Percentiles rank a stretch among this genome's conserved stretches.
phyloP scores from a whole-genome alignment of 1,140 invertebrate genomes.

The Drosophila busckii region DNA sequence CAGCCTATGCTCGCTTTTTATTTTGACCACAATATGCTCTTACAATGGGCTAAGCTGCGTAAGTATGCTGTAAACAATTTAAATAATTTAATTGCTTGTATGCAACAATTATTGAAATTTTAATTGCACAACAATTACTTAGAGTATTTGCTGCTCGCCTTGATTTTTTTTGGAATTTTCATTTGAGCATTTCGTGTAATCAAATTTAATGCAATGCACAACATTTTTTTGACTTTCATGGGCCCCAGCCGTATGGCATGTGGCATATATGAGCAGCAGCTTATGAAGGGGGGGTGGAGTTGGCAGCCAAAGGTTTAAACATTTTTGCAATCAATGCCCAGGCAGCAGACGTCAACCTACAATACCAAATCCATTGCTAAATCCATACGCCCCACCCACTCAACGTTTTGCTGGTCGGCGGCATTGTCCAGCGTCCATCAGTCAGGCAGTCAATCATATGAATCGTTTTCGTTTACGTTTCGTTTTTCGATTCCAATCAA shows the following conservation, averaged over 20 bases:
- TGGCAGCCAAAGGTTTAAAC: conserved; percentile 3
- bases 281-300: not conserved
- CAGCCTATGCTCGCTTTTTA: conserved; percentile 6
- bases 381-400: not conserved
- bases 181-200: conserved; percentile 15
- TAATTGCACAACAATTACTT: too few relatives aligned
- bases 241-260: not conserved
- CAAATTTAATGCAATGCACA: conserved; percentile 38
- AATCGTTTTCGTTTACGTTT: conserved; percentile 76
- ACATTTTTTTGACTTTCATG: conserved; percentile 17
- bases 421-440: conserved; percentile 47
- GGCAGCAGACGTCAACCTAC: conserved; percentile 17
- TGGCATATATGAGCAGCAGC: not conserved
- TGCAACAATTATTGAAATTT: too few relatives aligned
- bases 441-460: conserved; percentile 70
- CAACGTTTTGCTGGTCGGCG: too few relatives aligned
- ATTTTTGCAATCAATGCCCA: conserved; percentile 36
- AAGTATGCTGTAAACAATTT: not conserved
- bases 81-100: not conserved
- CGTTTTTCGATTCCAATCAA: conserved; percentile 76
- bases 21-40: too few relatives aligned
- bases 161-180: not conserved
- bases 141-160: too few relatives aligned
- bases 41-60: too few relatives aligned
- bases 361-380: not conserved